These are phyloP conservation scores for Protaetia brevitarsis DNA, from an alignment of 1,140 invertebrate species.

Conservation along the genomic window DNA sequence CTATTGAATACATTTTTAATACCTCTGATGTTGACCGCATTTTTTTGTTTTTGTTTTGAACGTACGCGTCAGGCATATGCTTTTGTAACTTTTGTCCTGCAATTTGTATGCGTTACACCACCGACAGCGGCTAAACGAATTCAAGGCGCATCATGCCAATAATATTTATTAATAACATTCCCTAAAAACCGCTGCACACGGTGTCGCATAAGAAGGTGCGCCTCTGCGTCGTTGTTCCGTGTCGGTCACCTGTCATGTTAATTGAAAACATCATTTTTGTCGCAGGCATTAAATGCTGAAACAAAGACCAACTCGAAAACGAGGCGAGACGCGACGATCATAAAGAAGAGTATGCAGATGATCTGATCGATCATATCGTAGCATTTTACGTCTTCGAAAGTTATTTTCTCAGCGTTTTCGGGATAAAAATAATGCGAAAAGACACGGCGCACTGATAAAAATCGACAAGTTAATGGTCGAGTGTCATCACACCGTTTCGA, in stretches of 20 bases:
- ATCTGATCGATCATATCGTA: not conserved
- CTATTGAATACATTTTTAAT: too few species aligned
- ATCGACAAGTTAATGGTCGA: conserved; percentile 10
- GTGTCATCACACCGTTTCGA: conserved; percentile 8
- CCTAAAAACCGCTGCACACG: not conserved
- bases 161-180: not conserved
- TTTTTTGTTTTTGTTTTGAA: too few species aligned
- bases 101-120: not conserved
- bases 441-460: not conserved
- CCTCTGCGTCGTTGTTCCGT: not conserved
- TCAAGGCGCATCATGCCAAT: not conserved
- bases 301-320: too few species aligned
- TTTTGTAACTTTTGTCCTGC: not conserved
- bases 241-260: not conserved
- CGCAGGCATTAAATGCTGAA: too few species aligned
- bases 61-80: not conserved
- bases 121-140: not conserved
- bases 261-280: not conserved
- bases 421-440: not conserved
- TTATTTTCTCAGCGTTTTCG: not conserved
- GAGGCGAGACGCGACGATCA: too few species aligned
- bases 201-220: not conserved
- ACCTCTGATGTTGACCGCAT: too few species aligned
- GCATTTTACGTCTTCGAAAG: not conserved
- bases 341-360: too few species aligned